Evolutionary conservation across 92 coral and sea anemone species (phyloP).

Genomic region (Epizoanthus scotinus): DNA sequence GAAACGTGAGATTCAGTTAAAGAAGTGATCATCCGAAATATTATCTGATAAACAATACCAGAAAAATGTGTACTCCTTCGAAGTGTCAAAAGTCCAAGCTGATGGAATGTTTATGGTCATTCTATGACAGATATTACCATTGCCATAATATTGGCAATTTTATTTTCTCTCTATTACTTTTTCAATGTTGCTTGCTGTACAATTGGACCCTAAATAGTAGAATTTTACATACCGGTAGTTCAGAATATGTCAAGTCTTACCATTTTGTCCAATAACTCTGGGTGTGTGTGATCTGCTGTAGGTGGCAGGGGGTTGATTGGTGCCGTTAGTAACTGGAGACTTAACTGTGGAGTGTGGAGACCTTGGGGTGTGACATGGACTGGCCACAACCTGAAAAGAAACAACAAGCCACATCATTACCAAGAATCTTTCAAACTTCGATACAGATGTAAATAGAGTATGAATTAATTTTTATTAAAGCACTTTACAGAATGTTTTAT

Average conservation of each 20-base stretch:
- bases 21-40: no score
- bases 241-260: slow-evolving; percentile 36
- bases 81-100: no score
- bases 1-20: no score
- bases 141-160: neutral
- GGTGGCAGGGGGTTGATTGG: slow-evolving; percentile 19
- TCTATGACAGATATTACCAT: neutral
- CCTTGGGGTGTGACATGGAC: neutral
- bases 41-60: no score
- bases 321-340: neutral
- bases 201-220: neutral
- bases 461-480: no score
- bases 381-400: slow-evolving; percentile 12
- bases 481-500: no score
- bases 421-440: no score
- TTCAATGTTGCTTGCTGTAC: neutral
- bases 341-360: slow-evolving; percentile 16
- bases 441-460: no score
- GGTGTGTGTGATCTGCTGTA: slow-evolving; percentile 39
- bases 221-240: no score
- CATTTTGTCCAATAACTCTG: slow-evolving; percentile 70
- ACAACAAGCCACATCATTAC: neutral
- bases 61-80: no score
- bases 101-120: no score
- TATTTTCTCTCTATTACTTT: neutral